Evolutionary conservation across 2,888 invertebrate genomes (phyloP).

Genomic region (Cephus pygmeus): DNA sequence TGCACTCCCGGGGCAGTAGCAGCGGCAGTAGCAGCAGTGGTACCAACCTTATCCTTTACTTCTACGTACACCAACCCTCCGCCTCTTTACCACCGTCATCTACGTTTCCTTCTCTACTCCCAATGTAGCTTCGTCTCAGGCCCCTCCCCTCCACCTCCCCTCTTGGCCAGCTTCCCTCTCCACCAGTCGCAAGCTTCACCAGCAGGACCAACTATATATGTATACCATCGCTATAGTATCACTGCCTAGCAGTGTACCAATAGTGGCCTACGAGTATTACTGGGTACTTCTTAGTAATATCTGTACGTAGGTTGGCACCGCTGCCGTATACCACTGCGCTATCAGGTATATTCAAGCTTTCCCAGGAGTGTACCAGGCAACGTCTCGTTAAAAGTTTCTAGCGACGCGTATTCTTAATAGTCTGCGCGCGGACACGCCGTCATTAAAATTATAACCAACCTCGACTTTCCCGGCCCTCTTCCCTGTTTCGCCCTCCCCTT

Average conservation of each 20-base stretch:
- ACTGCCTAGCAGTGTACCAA: background rate
- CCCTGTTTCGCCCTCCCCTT: slow-evolving; percentile 23
- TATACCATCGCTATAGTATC: background rate
- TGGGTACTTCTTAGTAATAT: background rate
- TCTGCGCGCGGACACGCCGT: slow-evolving; percentile 65
- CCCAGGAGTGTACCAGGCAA: slow-evolving; percentile 31
- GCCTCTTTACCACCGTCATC: slow-evolving; percentile 32
- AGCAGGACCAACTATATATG: background rate
- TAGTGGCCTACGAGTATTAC: background rate
- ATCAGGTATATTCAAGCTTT: background rate
- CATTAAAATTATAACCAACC: slow-evolving; percentile 66
- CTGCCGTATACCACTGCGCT: background rate
- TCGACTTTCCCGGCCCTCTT: slow-evolving; percentile 9
- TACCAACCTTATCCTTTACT: background rate
- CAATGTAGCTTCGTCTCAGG: slow-evolving; percentile 28
- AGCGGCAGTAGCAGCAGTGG: slow-evolving; percentile 20
- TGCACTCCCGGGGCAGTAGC: slow-evolving; percentile 40
- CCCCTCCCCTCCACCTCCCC: slow-evolving; percentile 11
- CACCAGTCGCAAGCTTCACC: background rate
- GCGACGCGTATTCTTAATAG: slow-evolving; percentile 67
- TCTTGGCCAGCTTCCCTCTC: background rate
- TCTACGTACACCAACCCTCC: slow-evolving; percentile 31
- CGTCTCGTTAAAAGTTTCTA: slow-evolving; percentile 67
- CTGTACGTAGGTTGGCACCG: background rate
- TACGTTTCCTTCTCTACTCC: slow-evolving; percentile 26